These are phyloP conservation scores for Microdon myrmicae DNA, from an alignment of 2,888 invertebrate species.

Conservation along the genomic window DNA sequence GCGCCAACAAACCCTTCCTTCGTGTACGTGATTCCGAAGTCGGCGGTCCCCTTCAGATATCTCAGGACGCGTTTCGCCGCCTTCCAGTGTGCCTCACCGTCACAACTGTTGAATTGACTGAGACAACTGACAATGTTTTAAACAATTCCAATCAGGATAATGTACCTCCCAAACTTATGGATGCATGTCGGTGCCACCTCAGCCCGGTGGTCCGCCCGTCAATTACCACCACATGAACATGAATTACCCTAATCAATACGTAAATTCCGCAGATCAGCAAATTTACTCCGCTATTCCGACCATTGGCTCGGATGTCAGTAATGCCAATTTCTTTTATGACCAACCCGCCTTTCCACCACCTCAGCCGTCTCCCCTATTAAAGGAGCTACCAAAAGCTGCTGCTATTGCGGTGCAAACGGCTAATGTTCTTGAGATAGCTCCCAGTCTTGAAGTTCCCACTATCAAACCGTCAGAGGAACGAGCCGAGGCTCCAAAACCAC, in stretches of 20 bases:
- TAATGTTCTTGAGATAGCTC: conserved; percentile 65
- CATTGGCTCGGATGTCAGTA: conserved; percentile 38
- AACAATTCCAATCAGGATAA: conserved; percentile 48
- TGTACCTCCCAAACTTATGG: conserved; percentile 49
- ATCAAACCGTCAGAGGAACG: conserved; percentile 20
- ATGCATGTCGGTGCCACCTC: conserved; percentile 57
- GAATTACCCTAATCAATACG: conserved; percentile 59
- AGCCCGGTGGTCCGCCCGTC: conserved; percentile 50
- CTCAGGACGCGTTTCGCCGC: no score
- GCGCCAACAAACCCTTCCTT: no score
- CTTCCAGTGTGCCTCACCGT: no score
- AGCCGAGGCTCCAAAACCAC: conserved; percentile 15
- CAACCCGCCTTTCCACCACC: conserved; percentile 34
- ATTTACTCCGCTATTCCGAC: conserved; percentile 55
- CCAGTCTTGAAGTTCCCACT: conserved; percentile 43
- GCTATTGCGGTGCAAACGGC: conserved; percentile 65
- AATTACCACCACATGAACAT: conserved; percentile 53
- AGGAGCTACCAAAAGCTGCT: conserved; percentile 59
- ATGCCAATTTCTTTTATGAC: conserved; percentile 51
- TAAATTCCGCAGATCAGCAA: conserved; percentile 38
- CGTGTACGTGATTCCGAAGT: no score
- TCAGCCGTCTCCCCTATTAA: conserved; percentile 54
- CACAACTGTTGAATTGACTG: no score
- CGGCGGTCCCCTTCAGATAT: no score
- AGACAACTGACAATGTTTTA: no score